Base-by-base conservation (phyloP, 2,113 vertebrate species). In the Podarcis muralis region DNA sequence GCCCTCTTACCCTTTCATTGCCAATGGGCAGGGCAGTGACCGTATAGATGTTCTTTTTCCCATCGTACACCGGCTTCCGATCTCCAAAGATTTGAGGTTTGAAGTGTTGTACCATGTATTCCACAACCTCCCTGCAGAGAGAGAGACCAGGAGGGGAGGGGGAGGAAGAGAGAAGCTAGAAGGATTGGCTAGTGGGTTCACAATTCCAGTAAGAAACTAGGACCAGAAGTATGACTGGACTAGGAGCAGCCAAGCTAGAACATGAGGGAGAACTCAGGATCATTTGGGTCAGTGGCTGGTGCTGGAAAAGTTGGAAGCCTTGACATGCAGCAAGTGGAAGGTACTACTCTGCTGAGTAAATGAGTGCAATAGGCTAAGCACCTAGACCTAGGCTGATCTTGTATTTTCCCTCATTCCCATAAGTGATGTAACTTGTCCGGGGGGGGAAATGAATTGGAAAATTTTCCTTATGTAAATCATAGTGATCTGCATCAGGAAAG, bases 81-180 rank as follows among this genome's bases (percentile, higher is more conserved):
- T 99, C 99, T 0, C 99, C 99, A 65, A 99, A 99, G 93, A 99
- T 99, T 97, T 99, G 99, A 0, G 98, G 99, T 95, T 99, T 99
- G 96, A 99, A 99, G 96, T 99, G 99, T 92, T 99, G 99, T 78
- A 99, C 99, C 99, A 99, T 99, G 96, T 99, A 99, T 92, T 99
- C 99, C 97, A 99, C 99, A 1, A 99, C 99, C 95, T 99, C 99
- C 97, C 99, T 99, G 96, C 0, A 3, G 87, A 37, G 65, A 27
- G 40, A 65, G 72, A 48, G 85, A 80, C 23, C 91, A 4, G 78
- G 78, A 76, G 57, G 25, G 72, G 57, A 11, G 3, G 25, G 20
- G 25, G 69, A 79, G 74, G 59, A 40, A 81, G 68, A n/a, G 88
- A 0, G 1, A 89, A 43, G 85, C 65, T 86, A 75, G 72, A 32